Conservation (phyloP, 1,140 invertebrate genomes). For the Dendroctonus ponderosae region DNA sequence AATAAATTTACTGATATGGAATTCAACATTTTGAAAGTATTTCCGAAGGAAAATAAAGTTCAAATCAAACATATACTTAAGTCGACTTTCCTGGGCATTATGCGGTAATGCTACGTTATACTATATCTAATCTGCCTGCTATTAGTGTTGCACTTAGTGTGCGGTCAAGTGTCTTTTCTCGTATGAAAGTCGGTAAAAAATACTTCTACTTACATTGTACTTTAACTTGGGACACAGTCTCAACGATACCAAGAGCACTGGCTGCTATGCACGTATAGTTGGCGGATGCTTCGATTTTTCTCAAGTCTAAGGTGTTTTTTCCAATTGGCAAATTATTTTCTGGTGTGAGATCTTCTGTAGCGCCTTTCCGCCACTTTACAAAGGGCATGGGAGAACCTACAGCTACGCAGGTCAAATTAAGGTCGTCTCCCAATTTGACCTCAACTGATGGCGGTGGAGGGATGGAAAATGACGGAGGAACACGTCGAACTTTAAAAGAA, state of each 20-base stretch:
- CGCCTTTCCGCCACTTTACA: conserved; percentile 92
- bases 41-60: too few relatives aligned
- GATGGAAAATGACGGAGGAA: conserved; percentile 92
- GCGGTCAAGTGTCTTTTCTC: too few relatives aligned
- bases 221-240: conserved; percentile 82
- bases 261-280: conserved; percentile 97
- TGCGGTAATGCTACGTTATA: too few relatives aligned
- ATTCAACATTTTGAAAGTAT: too few relatives aligned
- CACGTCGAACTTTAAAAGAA: conserved; percentile 73
- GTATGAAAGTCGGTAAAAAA: too few relatives aligned
- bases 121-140: too few relatives aligned
- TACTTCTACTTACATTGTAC: conserved; percentile 82
- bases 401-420: conserved; percentile 95
- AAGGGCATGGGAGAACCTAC: conserved; percentile 96
- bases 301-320: conserved; percentile 81
- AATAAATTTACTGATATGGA: too few relatives aligned
- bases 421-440: conserved; percentile 83
- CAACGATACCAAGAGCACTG: conserved; percentile 90
- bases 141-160: too few relatives aligned
- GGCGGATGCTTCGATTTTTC: conserved; percentile 84
- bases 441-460: conserved; percentile 79
- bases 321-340: conserved; percentile 83
- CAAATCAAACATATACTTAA: too few relatives aligned
- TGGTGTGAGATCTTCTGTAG: conserved; percentile 75
- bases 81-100: too few relatives aligned